Evolutionary conservation across 2,888 invertebrate genomes (phyloP), one percentile per base, ranked within the genome.

Genomic region (Agriopis leucophaearia): DNA sequence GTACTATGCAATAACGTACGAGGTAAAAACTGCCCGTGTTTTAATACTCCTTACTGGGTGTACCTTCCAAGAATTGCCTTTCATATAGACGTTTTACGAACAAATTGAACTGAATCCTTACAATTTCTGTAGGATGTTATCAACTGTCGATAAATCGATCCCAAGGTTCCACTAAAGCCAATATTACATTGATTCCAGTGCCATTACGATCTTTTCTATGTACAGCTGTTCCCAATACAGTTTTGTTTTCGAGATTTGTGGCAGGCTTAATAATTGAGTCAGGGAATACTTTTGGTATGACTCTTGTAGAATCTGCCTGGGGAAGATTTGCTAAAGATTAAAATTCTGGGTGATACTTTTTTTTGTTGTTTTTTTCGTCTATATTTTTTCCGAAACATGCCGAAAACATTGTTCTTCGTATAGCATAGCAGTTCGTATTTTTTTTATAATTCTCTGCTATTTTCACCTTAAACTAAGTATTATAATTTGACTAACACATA

Each of bases 21-120:
- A 27, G 27, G 0, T 27, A 27, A 27, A 5, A 27, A 27, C 27
- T 27, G 27, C 4, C 0, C 38, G 38, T 38, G 38, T 38, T 38
- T 38, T 8, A 8, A 10, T 16, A 35, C 36, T 52, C 52, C 54
- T n/a, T 56, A 68, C 64, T 68, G 55, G 18, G 3, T 35, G 27
- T 52, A 60, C 40, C 4, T 10, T 45, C 15, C 15, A 42, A 38
- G 18, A 35, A 61, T 58, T 48, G 54, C 58, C 27, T 48, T 58
- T 62, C 54, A n/a, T 65, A 62, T 59, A 70, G 71, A 70, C 69
- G 61, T 71, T 72, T 67, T 66, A 66, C 69, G 65, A 59, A 65
- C 69, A 69, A 69, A 65, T 69, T 66, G 68, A 71, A 70, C 69
- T 50, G 70, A 71, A 70, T 70, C 73, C 68, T 60, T 70, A 74